Conservation (phyloP, 2,888 invertebrate genomes). For the Liopterus haemorrhoidalis region DNA sequence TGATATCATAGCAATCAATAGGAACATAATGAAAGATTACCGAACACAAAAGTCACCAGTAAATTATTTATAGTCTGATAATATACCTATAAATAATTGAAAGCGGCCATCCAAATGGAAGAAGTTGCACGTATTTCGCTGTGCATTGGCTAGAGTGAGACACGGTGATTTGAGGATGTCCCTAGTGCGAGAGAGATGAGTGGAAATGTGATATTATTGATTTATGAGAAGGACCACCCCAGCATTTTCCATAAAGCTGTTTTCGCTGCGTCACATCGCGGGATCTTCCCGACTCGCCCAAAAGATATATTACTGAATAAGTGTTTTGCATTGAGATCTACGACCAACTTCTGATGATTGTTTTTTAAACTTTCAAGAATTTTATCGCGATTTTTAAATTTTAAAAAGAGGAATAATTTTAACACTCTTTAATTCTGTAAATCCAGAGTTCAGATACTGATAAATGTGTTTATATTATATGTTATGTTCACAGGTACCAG, state of each 20-base stretch:
- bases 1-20: no score
- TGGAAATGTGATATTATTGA: constrained; percentile 52
- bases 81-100: constrained; percentile 25
- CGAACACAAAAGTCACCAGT: constrained; percentile 23
- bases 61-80: constrained; percentile 25
- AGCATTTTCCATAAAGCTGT: constrained; percentile 47
- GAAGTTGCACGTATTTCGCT: constrained; percentile 11
- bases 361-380: no score
- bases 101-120: constrained; percentile 21
- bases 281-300: constrained; percentile 29
- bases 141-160: constrained; percentile 18
- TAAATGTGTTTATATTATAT: no score
- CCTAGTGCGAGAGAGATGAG: constrained; percentile 40
- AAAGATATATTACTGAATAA: no score
- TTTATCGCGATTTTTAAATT: no score
- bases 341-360: no score
- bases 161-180: constrained; percentile 30
- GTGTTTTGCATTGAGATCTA: no score
- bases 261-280: constrained; percentile 38
- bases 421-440: no score
- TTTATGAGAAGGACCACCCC: constrained; percentile 50
- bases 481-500: no score
- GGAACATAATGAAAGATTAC: constrained; percentile 25
- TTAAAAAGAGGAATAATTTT: no score
- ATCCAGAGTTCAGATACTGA: no score